phyloP scores from a whole-genome alignment of 2,797 vertebrate species.

The Epinephelus coioides region DNA sequence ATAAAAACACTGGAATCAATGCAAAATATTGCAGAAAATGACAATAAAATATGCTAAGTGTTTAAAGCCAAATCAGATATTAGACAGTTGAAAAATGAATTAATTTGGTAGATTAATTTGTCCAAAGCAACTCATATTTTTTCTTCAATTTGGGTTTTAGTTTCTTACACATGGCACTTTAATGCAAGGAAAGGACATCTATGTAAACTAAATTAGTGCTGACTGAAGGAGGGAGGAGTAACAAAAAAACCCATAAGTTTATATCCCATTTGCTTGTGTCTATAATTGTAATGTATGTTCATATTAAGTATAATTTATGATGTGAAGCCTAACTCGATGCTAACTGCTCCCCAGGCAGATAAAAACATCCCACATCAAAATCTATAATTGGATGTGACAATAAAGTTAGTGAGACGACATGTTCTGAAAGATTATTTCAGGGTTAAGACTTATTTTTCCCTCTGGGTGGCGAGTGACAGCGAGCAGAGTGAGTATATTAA shows the following conservation, averaged over 20 bases:
- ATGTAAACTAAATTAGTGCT: neutral
- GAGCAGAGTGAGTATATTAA: neutral
- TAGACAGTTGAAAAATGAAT: neutral
- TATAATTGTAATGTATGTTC: neutral
- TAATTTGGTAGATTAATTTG: neutral
- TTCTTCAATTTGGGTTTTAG: neutral
- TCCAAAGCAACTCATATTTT: neutral
- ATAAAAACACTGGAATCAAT: neutral
- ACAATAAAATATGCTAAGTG: neutral
- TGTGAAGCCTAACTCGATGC: neutral
- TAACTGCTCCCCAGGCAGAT: neutral
- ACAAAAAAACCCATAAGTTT: neutral
- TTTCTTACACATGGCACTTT: neutral
- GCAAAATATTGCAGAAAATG: neutral
- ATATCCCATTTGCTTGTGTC: neutral
- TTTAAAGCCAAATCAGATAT: neutral
- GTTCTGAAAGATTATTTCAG: slow-evolving; percentile 10
- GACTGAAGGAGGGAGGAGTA: neutral
- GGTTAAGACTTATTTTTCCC: neutral
- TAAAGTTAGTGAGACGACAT: neutral
- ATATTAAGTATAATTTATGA: neutral
- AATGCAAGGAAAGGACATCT: neutral
- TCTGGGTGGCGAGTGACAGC: slow-evolving; percentile 1
- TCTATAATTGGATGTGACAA: slow-evolving; percentile 2
- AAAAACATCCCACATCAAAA: slow-evolving; percentile 7